phyloP scores from a whole-genome alignment of 1,140 invertebrate genomes.

The Panonychus citri region DNA sequence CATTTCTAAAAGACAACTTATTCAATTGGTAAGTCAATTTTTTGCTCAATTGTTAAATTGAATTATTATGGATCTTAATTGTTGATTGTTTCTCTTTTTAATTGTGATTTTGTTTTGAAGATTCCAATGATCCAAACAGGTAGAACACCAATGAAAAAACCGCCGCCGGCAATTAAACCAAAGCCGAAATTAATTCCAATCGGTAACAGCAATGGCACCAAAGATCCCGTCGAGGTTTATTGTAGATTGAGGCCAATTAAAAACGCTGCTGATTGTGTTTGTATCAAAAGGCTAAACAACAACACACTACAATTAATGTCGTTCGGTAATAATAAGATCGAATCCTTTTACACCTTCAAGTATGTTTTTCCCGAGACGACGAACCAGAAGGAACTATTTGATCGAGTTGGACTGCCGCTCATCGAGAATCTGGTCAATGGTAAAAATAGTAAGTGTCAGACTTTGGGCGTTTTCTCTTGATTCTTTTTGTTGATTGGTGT shows the following conservation, averaged over 20 bases:
- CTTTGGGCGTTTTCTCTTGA: conserved; percentile 15
- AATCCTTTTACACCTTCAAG: conserved; percentile 28
- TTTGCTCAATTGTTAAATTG: too few relatives aligned
- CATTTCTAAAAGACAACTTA: too few relatives aligned
- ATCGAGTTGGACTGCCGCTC: conserved; percentile 56
- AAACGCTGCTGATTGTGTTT: conserved; percentile 34
- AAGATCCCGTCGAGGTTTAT: conserved; percentile 57
- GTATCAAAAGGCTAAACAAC: conserved; percentile 41
- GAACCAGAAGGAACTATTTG: conserved; percentile 61
- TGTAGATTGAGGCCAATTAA: conserved; percentile 53
- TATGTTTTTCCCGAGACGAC: conserved; percentile 53
- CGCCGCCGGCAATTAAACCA: too few relatives aligned
- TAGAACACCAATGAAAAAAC: too few relatives aligned
- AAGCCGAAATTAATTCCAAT: too few relatives aligned
- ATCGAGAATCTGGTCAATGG: conserved; percentile 39
- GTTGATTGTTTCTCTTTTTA: too few relatives aligned
- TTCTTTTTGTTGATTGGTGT: background rate
- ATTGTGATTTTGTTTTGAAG: too few relatives aligned
- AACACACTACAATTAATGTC: conserved; percentile 36
- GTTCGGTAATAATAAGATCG: background rate
- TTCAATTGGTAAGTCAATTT: too few relatives aligned
- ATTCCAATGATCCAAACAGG: too few relatives aligned
- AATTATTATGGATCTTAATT: too few relatives aligned
- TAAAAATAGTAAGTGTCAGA: conserved; percentile 36
- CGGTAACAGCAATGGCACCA: background rate